Base-by-base conservation (phyloP, 2,113 vertebrate genomes). In the Leiothrix lutea region DNA sequence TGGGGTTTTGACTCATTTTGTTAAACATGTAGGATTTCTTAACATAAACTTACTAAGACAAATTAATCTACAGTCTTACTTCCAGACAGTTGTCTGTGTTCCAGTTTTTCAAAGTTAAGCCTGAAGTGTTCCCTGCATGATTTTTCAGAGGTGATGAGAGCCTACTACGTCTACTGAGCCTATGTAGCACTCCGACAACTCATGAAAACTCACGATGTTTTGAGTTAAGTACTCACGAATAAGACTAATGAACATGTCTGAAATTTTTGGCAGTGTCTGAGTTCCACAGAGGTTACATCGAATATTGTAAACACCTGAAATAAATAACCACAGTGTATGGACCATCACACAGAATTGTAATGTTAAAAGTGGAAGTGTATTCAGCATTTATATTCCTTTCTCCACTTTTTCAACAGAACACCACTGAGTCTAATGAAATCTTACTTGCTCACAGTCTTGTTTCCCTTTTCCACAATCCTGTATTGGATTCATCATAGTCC, bases 111-210 rank as follows among this genome's bases (percentile, higher is more conserved):
- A 20, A 38, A 74, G 24, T 29, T 74, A 64, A 47, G 29, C 50
- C 31, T 86, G 31, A 48, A 74, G 66, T 31, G 26, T 73, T 70
- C 38, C 60, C 47, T 42, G 15, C 5, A 14, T 81, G 29, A 14
- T 40, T 95, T 95, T 94, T 90, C n/a, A 80, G 78, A 75, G 17
- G 12, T 71, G 51, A 17, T 81, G 53, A 75, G n/a, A 81, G 12
- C 57, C 38, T 65, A 4, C 50, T 83, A 26, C 56, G 14, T 89
- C 64, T 75, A 13, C 29, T 56, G 45, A 80, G 16, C n/a, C 33
- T 83, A 19, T 33, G 71, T 64, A 35, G 47, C 64, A 42, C 45
- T 58, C 16, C 3, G 2, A 51, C 35, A 71, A 74, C n/a, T 79
- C 15, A 9, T 40, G 61, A 91, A 93, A 71, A 51, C 19, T 35